Evolutionary conservation across 92 coral and sea anemone genomes (phyloP), one percentile per base, ranked within the genome.

Genomic region (Heliopora coerulea): DNA sequence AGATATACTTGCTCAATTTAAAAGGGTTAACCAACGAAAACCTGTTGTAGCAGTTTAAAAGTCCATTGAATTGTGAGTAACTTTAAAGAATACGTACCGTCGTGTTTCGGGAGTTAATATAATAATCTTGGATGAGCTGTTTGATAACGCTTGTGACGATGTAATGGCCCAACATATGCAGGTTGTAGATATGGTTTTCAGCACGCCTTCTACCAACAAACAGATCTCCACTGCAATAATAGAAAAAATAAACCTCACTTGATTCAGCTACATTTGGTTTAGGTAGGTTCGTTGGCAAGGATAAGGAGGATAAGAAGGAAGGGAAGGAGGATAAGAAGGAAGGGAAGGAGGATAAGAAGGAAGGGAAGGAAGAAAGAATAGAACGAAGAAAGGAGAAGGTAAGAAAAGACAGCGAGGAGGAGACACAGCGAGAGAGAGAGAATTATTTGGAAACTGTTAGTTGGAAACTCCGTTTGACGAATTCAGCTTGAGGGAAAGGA

Each of bases 161-260:
- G 68, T 65, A 93, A 73, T 93, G 98, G 2, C 98, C 98, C 59
- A 83, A 68, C 98, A 93, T 93, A n/a, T 91, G 83, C 67, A 93
- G 68, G 30, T 87, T 83, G 41, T 83, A 84, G 2, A 80, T 85
- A 54, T 93, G 96, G 12, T 68, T 64, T 4, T 67, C 72, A 17
- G 91, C 91, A 41, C 85, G 79, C 65, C 59, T 83, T 65, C 98
- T 78, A 31, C 98, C 98, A 72, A 93, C 95, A 82, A 93, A 93
- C 26, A 93, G 85, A 84, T 93, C 98, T 35, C 93, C 98, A 82
- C 98, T 93, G 56, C 34, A 88, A 73, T 54, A 0, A 27, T 50
- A 3, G 37, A 18, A 30, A 31, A 26, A 30, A 23, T 3, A 23
- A 17, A 50, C 7, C 7, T 5, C 17, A 5, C 42, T 37, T 37